Percentiles rank a stretch among this genome's conserved stretches.
Evolutionary conservation across 1,140 invertebrate genomes (phyloP).

Genomic region (Homalodisca vitripennis): DNA sequence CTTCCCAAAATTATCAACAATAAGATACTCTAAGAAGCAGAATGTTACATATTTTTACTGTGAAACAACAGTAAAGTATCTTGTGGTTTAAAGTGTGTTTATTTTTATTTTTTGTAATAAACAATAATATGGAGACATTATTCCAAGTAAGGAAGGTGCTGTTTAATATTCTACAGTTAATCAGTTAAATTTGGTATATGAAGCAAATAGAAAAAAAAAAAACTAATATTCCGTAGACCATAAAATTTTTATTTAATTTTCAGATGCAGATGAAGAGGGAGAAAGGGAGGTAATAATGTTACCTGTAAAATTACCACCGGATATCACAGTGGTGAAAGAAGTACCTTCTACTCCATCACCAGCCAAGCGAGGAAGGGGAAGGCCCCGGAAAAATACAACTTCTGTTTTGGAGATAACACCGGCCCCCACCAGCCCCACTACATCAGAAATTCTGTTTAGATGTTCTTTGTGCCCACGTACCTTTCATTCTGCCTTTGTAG

Average conservation of each 20-base stretch:
- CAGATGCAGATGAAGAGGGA: background rate
- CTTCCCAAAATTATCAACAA: no score
- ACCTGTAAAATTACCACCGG: background rate
- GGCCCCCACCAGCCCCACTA: background rate
- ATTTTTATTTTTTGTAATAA: no score
- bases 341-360: background rate
- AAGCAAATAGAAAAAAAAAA: no score
- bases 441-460: background rate
- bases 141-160: no score
- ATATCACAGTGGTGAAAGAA: constrained; percentile 2
- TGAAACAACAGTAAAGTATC: no score
- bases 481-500: constrained; percentile 1
- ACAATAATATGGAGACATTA: no score
- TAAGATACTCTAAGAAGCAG: no score
- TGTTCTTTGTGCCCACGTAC: background rate
- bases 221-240: no score
- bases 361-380: background rate
- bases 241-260: background rate
- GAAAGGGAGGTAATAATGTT: constrained; percentile 2
- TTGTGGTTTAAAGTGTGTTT: no score
- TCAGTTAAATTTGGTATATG: no score
- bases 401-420: background rate
- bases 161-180: no score
- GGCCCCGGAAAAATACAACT: background rate
- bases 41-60: no score